Evolutionary conservation across 2,797 vertebrate genomes (phyloP), one percentile per base, ranked within the genome.

Genomic region (Ara ararauna): DNA sequence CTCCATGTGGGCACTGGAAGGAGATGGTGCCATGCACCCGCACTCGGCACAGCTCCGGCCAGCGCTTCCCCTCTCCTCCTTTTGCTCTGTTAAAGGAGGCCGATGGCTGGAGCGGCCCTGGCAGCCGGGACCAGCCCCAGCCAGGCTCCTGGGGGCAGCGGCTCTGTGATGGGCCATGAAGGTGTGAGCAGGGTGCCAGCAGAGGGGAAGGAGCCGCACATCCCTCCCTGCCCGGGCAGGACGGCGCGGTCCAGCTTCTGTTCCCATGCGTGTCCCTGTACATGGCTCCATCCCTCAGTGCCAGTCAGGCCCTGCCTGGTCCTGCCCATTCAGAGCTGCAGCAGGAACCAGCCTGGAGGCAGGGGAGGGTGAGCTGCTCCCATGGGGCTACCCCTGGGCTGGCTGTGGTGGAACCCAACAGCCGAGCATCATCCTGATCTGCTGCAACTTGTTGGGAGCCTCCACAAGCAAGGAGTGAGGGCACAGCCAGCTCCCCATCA

Each of bases 221-320:
- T 13, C 48, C 23, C 34, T 24, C 67, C 60, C 23, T 70, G 64
- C 38, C 53, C 44, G 2, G 36, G 56, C 61, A 30, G 71, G 78
- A 21, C 3, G 0, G 19, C 0, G 1, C 7, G 0, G 30, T 30
- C 26, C 3, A 3, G 29, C 14, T 29, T 11, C 58, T 36, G 16
- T 27, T 27, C 47, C 29, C 30, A n/a, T 56, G 6, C 1, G 0
- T n/a, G 32, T 36, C 61, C 54, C 42, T 27, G 17, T 2, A 2
- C 3, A 17, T 34, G 70, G 40, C 56, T 56, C 74, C 50, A 22
- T 11, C 38, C 44, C 8, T 4, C 5, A 2, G 72, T 36, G 56
- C 85, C 85, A 64, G 87, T 38, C 3, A 0, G 65, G 36, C 68
- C 44, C 3, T 2, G 73, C 50, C 51, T 54, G 0, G 3, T 29